These are phyloP conservation scores for Stenolophus ochropezus DNA, from an alignment of 2,888 invertebrate species.

Conservation along the genomic window DNA sequence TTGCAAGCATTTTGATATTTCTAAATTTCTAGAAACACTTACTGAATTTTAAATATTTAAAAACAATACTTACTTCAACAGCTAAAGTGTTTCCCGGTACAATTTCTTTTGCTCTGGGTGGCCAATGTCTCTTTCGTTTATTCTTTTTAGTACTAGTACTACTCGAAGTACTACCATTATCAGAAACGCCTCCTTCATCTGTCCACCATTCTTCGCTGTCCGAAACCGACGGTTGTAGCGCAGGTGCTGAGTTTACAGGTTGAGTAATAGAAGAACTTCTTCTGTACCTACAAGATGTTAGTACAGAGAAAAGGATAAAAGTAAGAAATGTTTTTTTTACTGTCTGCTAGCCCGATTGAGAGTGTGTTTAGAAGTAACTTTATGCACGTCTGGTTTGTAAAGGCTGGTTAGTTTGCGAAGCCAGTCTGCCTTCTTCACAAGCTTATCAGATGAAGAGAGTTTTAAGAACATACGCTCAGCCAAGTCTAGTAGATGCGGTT, in stretches of 20 bases:
- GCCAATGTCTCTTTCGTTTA: slow-evolving; percentile 67
- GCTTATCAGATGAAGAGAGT: slow-evolving; percentile 83
- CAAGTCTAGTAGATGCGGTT: slow-evolving; percentile 91
- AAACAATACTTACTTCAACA: slow-evolving; percentile 70
- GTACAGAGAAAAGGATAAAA: neutral
- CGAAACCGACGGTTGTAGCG: slow-evolving; percentile 39
- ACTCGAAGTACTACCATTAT: slow-evolving; percentile 69
- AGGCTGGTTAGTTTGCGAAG: slow-evolving; percentile 75
- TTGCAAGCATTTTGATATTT: too few species aligned
- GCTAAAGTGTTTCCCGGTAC: slow-evolving; percentile 69
- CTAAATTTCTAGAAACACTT: too few species aligned
- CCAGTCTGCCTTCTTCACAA: slow-evolving; percentile 88
- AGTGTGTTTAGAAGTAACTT: slow-evolving; percentile 66
- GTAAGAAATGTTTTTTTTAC: slow-evolving; percentile 61
- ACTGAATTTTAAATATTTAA: too few species aligned
- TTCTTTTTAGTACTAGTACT: slow-evolving; percentile 65
- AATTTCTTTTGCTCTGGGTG: slow-evolving; percentile 70
- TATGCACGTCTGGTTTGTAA: slow-evolving; percentile 68
- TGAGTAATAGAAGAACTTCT: slow-evolving; percentile 36
- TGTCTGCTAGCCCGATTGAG: slow-evolving; percentile 66
- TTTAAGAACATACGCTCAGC: slow-evolving; percentile 91
- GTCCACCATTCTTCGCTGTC: slow-evolving; percentile 72
- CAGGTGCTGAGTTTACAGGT: neutral
- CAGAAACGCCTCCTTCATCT: slow-evolving; percentile 68
- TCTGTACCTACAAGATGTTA: slow-evolving; percentile 29